phyloP scores from a whole-genome alignment of 2,888 invertebrate species.

The Drosophila mettleri region DNA sequence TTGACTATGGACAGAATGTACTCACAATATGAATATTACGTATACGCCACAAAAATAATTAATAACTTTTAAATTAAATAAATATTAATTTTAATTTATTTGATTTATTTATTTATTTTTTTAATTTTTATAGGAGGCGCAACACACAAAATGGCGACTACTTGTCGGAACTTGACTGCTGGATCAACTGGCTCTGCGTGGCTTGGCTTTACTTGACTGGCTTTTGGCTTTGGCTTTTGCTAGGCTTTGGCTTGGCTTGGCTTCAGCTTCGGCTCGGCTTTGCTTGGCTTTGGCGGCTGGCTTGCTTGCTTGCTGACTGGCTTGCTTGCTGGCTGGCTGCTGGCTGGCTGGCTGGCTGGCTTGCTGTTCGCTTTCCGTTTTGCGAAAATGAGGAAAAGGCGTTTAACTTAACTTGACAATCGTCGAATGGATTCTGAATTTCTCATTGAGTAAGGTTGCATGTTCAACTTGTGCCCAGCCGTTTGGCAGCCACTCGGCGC shows the following conservation, averaged over 20 bases:
- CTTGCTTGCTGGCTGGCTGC: slow-evolving; percentile 14
- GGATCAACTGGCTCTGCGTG: slow-evolving; percentile 20
- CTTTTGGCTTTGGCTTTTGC: slow-evolving; percentile 34
- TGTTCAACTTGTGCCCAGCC: slow-evolving; percentile 47
- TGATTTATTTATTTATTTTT: slow-evolving; percentile 1
- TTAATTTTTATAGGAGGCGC: slow-evolving; percentile 14
- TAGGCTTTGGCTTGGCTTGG: slow-evolving; percentile 27
- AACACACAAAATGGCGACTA: slow-evolving; percentile 64
- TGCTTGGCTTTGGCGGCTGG: slow-evolving; percentile 37
- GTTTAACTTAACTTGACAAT: slow-evolving; percentile 81
- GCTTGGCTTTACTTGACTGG: slow-evolving; percentile 22
- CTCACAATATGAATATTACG: slow-evolving; percentile 52
- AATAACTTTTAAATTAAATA: slow-evolving; percentile 9
- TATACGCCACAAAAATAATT: slow-evolving; percentile 49
- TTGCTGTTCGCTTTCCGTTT: slow-evolving; percentile 54
- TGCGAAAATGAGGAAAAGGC: slow-evolving; percentile 72
- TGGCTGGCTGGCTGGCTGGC: slow-evolving; percentile 16
- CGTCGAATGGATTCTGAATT: slow-evolving; percentile 83
- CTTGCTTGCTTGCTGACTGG: slow-evolving; percentile 30
- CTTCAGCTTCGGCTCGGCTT: slow-evolving; percentile 30
- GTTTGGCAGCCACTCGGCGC: slow-evolving; percentile 38
- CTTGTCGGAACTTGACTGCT: slow-evolving; percentile 39
- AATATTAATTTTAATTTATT: slow-evolving; percentile 10
- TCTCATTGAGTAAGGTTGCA: slow-evolving; percentile 82
- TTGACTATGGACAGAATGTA: slow-evolving; percentile 47